phyloP scores from a whole-genome alignment of 2,888 invertebrate genomes.

The Andricus quercusramuli region DNA sequence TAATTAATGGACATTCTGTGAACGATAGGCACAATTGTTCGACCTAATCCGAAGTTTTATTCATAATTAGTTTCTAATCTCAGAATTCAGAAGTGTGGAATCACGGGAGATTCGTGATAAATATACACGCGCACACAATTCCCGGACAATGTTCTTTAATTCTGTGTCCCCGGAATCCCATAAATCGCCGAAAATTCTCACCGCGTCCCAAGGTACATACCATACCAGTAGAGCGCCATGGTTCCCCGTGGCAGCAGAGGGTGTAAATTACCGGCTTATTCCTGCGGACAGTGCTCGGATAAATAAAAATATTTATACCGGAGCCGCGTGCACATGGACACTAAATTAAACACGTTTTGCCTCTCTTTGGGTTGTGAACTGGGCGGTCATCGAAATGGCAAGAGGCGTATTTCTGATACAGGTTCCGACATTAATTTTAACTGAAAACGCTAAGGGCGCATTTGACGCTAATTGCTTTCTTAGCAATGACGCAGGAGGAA shows the following conservation, averaged over 20 bases:
- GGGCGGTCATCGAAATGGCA: slow-evolving; percentile 36
- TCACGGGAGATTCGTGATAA: slow-evolving; percentile 15
- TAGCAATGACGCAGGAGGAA: slow-evolving; percentile 1
- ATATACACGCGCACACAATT: not conserved
- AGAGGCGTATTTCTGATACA: slow-evolving; percentile 32
- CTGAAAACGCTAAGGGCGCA: slow-evolving; percentile 27
- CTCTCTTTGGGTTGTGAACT: slow-evolving; percentile 40
- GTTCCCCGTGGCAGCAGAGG: slow-evolving; percentile 48
- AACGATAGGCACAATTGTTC: slow-evolving; percentile 5
- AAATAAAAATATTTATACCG: slow-evolving; percentile 66
- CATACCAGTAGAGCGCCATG: slow-evolving; percentile 41
- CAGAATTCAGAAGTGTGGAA: slow-evolving; percentile 12
- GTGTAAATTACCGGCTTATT: slow-evolving; percentile 65
- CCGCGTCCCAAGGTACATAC: slow-evolving; percentile 43
- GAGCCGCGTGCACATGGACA: slow-evolving; percentile 60
- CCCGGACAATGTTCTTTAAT: slow-evolving; percentile 61
- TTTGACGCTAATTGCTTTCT: slow-evolving; percentile 30
- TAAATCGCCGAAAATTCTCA: slow-evolving; percentile 62
- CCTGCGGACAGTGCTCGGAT: slow-evolving; percentile 62
- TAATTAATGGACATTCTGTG: not conserved
- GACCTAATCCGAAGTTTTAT: slow-evolving; percentile 9
- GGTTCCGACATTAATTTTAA: slow-evolving; percentile 35
- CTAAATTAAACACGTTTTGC: slow-evolving; percentile 58
- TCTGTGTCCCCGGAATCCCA: slow-evolving; percentile 58
- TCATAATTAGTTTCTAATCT: slow-evolving; percentile 1